A percentile compares a stretch with the other conserved stretches of the same genome.
These are phyloP conservation scores for Huso huso DNA, from an alignment of 2,797 vertebrate species.

Conservation along the genomic window DNA sequence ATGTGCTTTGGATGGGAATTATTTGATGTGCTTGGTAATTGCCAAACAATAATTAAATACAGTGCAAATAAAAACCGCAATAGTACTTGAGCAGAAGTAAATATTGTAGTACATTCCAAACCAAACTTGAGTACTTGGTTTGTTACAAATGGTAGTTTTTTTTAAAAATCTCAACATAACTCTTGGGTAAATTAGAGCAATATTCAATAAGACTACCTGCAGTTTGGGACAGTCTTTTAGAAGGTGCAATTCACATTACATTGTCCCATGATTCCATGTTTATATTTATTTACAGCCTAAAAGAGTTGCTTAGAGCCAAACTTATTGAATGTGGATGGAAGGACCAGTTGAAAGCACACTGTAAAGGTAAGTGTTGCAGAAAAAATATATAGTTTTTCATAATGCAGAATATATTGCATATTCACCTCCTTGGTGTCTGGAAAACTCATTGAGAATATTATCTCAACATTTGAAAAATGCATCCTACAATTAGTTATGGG, in stretches of 20 bases:
- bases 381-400: no score
- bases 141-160: background rate
- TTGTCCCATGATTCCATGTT: slow-evolving; percentile 7
- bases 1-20: background rate
- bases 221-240: no score
- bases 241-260: slow-evolving; percentile 4
- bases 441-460: no score
- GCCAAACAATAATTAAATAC: background rate
- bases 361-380: slow-evolving; percentile 74
- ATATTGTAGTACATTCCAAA: no score
- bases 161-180: background rate
- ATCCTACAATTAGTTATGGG: no score
- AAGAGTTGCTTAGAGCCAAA: slow-evolving; percentile 87
- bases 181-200: background rate
- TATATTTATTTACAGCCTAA: slow-evolving; percentile 64
- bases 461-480: no score
- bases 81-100: no score
- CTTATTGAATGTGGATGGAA: slow-evolving; percentile 97
- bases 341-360: slow-evolving; percentile 93
- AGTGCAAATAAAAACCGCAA: no score
- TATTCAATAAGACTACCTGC: no score
- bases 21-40: background rate
- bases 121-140: no score
- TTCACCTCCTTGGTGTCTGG: background rate
- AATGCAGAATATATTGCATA: background rate